Percentiles rank a stretch among this genome's conserved stretches.
These are phyloP conservation scores for Nymphicus hollandicus DNA, from an alignment of 2,113 vertebrate genomes.

Conservation along the genomic window DNA sequence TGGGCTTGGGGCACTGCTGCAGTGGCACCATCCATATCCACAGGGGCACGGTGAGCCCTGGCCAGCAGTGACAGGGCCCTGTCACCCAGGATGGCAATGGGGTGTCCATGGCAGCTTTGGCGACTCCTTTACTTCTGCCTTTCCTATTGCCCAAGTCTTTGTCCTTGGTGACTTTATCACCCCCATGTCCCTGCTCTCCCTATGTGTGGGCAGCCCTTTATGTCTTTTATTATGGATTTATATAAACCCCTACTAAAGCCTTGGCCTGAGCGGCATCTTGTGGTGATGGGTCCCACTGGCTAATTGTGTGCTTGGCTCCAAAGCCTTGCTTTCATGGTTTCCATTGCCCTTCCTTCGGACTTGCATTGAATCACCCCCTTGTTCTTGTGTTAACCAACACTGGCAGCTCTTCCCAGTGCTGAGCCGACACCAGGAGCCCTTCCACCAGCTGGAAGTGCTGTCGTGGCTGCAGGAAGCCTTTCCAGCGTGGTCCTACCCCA, in stretches of 20 bases:
- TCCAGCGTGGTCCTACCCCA: not conserved
- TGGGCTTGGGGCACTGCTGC: not conserved
- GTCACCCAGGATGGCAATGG: not conserved
- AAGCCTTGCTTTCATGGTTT: not conserved
- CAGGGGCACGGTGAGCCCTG: not conserved
- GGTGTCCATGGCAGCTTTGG: not conserved
- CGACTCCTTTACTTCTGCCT: not conserved
- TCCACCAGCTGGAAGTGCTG: not conserved
- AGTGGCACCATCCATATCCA: not conserved
- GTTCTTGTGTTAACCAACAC: not conserved
- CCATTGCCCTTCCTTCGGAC: not conserved
- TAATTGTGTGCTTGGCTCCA: not conserved
- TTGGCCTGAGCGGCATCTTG: not conserved
- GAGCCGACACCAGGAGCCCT: not conserved
- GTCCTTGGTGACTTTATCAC: not conserved
- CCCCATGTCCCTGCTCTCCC: not conserved
- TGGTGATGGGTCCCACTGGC: not conserved
- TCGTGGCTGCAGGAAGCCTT: not conserved
- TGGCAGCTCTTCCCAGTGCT: not conserved
- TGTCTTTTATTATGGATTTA: not conserved
- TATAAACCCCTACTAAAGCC: not conserved
- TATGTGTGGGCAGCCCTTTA: not conserved
- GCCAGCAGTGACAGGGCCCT: not conserved
- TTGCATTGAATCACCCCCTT: constrained; percentile 1
- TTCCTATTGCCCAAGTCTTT: not conserved